A percentile compares a stretch with the other conserved stretches of the same genome.
Conservation (phyloP, 2,888 invertebrate species). For the Phortica okadai region DNA sequence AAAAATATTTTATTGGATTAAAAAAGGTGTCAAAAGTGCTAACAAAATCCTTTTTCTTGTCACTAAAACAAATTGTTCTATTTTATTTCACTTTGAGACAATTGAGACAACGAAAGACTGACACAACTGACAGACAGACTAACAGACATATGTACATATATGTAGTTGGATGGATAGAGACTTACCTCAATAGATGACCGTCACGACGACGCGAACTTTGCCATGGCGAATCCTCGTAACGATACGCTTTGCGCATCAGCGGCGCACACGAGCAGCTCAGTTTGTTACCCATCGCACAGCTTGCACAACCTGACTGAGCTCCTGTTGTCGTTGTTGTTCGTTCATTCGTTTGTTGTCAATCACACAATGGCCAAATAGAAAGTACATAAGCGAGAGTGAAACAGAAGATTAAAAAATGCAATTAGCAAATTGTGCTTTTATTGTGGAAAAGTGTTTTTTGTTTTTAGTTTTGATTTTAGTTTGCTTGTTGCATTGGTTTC, state of each 20-base stretch:
- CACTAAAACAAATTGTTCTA: too few species aligned
- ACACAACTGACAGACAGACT: neutral
- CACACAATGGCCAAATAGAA: too few species aligned
- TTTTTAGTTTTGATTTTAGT: neutral
- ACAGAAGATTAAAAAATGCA: slow-evolving; percentile 5
- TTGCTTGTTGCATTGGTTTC: neutral
- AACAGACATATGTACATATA: neutral
- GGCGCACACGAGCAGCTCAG: slow-evolving; percentile 98
- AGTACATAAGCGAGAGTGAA: neutral
- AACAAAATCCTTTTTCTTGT: slow-evolving; percentile 15
- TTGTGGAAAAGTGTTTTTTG: neutral
- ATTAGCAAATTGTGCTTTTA: neutral
- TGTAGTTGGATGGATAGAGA: slow-evolving; percentile 8
- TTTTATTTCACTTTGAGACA: neutral
- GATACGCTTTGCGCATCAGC: slow-evolving; percentile 96
- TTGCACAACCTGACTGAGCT: slow-evolving; percentile 76
- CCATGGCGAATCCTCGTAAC: slow-evolving; percentile 97
- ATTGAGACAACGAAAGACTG: slow-evolving; percentile 12
- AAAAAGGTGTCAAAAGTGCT: slow-evolving; percentile 32
- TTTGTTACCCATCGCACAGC: slow-evolving; percentile 96
- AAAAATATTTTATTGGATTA: slow-evolving; percentile 20
- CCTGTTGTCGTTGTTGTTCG: slow-evolving; percentile 53
- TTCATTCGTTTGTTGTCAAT: too few species aligned
- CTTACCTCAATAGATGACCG: slow-evolving; percentile 90
- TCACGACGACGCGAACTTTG: slow-evolving; percentile 90